These are phyloP conservation scores for Lacerta viridis DNA, from an alignment of 2,797 vertebrate species.

Conservation along the genomic window DNA sequence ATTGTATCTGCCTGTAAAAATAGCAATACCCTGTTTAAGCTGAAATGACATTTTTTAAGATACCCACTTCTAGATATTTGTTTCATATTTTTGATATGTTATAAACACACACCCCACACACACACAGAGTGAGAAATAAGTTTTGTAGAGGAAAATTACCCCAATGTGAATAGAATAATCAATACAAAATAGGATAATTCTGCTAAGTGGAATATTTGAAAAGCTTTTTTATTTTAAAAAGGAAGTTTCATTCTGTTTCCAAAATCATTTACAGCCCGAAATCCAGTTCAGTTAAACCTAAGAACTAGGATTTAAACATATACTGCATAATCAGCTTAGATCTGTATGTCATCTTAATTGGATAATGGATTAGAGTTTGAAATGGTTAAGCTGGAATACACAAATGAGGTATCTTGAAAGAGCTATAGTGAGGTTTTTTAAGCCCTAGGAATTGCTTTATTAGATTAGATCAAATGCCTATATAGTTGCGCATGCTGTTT, in stretches of 20 bases:
- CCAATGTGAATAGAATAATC: slow-evolving; percentile 7
- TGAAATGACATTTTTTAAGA: not conserved
- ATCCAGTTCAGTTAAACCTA: not conserved
- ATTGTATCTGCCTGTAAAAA: slow-evolving; percentile 10
- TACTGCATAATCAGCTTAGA: slow-evolving; percentile 4
- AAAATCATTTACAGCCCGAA: not conserved
- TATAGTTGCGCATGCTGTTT: not conserved
- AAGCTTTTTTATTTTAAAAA: not conserved
- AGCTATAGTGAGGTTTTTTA: not conserved
- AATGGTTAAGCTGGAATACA: not conserved
- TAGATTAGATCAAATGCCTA: not conserved
- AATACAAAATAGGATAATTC: not conserved
- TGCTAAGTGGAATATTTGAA: not conserved
- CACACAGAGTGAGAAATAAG: not conserved
- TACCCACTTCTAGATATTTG: not conserved
- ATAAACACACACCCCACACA: too few relatives aligned
- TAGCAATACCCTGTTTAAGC: not conserved
- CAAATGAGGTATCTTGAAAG: not conserved
- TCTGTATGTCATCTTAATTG: not conserved
- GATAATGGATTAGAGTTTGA: not conserved
- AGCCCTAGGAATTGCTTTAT: not conserved
- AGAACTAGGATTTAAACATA: not conserved
- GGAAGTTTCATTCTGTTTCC: not conserved
- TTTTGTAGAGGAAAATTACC: not conserved
- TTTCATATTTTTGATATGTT: slow-evolving; percentile 3